Evolutionary conservation across 2,888 invertebrate species (phyloP).

Genomic region (Eucera pruinosa): DNA sequence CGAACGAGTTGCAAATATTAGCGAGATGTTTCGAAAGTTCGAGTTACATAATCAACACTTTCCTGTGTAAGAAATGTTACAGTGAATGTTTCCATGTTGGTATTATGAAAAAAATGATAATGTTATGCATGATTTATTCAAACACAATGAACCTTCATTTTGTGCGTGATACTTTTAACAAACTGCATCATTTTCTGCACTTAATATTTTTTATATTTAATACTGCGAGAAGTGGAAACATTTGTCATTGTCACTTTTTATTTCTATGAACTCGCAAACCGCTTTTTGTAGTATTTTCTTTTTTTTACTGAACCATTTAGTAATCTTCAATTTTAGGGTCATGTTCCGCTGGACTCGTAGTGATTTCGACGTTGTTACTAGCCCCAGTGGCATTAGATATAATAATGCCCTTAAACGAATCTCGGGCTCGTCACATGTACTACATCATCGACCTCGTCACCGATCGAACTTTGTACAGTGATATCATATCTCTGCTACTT

Average conservation of each 20-base stretch:
- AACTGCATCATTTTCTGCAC: too few species aligned
- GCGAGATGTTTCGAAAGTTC: not conserved
- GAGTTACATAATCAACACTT: not conserved
- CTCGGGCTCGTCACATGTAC: not conserved
- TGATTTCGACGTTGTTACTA: accelerated
- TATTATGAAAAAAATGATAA: too few species aligned
- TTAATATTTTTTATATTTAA: too few species aligned
- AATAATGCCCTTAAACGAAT: not conserved
- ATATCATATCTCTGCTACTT: not conserved
- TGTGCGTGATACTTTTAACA: too few species aligned
- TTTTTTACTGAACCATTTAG: too few species aligned
- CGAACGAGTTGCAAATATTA: not conserved
- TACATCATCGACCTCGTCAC: accelerated
- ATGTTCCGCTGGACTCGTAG: not conserved
- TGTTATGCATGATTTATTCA: too few species aligned
- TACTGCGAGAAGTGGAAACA: too few species aligned
- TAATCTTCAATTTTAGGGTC: not conserved
- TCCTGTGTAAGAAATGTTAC: not conserved
- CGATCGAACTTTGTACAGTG: accelerated
- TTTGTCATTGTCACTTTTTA: too few species aligned
- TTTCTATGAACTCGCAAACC: too few species aligned
- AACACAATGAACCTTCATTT: too few species aligned
- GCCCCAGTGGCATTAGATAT: not conserved
- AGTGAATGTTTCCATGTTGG: too few species aligned
- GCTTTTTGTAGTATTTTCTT: too few species aligned